Base-by-base conservation (phyloP, 2,888 invertebrate genomes). In the Cactoblastis cactorum region DNA sequence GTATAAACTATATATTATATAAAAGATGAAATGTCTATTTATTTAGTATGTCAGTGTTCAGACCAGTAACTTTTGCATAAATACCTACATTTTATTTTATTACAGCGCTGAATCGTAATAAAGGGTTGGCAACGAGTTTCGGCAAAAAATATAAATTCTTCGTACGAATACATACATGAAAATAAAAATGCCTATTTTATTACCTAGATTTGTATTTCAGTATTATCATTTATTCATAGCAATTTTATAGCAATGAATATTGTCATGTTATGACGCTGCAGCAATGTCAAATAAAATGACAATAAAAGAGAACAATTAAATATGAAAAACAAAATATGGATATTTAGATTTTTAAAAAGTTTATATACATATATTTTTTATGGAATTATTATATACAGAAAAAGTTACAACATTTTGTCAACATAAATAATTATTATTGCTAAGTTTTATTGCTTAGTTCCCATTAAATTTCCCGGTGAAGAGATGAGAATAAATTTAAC, bases 181-280 rank as follows among this genome's bases (percentile, higher is more conserved):
- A 32, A 37, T 47, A 47, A 37, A 47, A 47, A 47, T n/a, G 12
- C 11, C 37, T 46, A 37, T 47, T 47, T 47, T 37, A 47, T 47
- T 19, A 47, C 37, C 47, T 47, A 34, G 34, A 45, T 45, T 45
- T 45, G 34, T 45, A 34, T 45, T 33, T 34, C 33, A 19, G 45
- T 19, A 33, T 45, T 45, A 45, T 47, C 19, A 19, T 37, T 47
- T 47, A 47, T 47, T 47, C 35, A 47, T 47, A 24, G 24, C 37
- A 14, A 14, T 47, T 46, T 47, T 47, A 47, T 46, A n/a, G 9
- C 32, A 32, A 19, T 28, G 32, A 18, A 46, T 35, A 22, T 19
- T 22, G 47, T 47, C 15, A 37, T 17, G 45, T 24, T 32, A 32
- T 32, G 45, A 24, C 8, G 5, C 15, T 5, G 45, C 14, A 15